These are phyloP conservation scores for Takifugu ocellatus DNA, from an alignment of 2,797 vertebrate genomes.

Conservation along the genomic window DNA sequence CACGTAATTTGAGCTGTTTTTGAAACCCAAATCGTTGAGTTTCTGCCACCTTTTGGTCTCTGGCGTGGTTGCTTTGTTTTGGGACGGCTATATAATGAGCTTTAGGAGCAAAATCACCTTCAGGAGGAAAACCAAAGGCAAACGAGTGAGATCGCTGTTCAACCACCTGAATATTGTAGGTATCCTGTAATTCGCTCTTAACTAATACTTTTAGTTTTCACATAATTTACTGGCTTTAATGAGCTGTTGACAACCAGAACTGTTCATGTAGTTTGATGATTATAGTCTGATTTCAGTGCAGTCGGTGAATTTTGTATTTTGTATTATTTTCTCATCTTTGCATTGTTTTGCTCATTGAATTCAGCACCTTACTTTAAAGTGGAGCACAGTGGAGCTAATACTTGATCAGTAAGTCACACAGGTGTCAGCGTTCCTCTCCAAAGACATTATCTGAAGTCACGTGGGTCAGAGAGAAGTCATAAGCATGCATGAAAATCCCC, in stretches of 20 bases:
- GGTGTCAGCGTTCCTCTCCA: too few relatives aligned
- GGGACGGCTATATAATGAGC: constrained; percentile 77
- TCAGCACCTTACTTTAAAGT: too few relatives aligned
- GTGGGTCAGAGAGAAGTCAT: constrained; percentile 8
- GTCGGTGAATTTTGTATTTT: not conserved
- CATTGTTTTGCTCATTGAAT: constrained; percentile 2
- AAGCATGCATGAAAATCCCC: constrained; percentile 3
- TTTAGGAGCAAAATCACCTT: constrained; percentile 87
- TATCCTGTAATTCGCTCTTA: constrained; percentile 62
- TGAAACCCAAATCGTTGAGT: constrained; percentile 1
- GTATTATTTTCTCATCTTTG: constrained; percentile 12
- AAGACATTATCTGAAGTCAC: constrained; percentile 21
- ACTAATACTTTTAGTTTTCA: not conserved
- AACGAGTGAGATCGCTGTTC: constrained; percentile 79
- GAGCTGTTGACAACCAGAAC: too few relatives aligned
- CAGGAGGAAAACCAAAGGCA: constrained; percentile 83
- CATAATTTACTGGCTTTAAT: not conserved
- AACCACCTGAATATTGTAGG: constrained; percentile 87
- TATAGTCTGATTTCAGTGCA: not conserved
- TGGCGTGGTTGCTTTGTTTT: not conserved
- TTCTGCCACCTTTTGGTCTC: not conserved
- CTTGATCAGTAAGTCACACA: too few relatives aligned
- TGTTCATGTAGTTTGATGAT: not conserved
- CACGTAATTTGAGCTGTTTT: constrained; percentile 9
- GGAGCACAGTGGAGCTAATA: too few relatives aligned